These are phyloP conservation scores for Drosophila imparisetae DNA, from an alignment of 2,888 invertebrate species.

Conservation along the genomic window DNA sequence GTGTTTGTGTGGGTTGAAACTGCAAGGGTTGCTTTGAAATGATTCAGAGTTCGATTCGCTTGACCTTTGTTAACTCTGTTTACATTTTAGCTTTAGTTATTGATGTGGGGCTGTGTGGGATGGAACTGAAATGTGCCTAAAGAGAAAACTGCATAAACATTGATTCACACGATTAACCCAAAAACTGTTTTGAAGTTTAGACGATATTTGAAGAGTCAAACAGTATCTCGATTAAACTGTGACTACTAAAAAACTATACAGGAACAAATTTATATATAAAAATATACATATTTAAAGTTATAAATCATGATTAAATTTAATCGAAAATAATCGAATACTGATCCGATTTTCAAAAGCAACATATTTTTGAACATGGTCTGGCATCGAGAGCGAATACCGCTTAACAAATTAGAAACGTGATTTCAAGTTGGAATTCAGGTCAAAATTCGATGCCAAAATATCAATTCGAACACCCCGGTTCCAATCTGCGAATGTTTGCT, in stretches of 20 bases:
- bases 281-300: background rate
- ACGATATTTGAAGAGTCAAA: background rate
- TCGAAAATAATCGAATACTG: background rate
- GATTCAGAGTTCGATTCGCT: slow-evolving; percentile 26
- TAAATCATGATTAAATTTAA: background rate
- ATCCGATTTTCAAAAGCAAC: background rate
- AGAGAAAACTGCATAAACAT: background rate
- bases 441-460: background rate
- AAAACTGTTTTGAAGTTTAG: background rate
- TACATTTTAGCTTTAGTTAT: slow-evolving; percentile 59
- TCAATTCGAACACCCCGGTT: background rate
- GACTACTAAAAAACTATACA: background rate
- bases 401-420: background rate
- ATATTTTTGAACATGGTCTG: background rate
- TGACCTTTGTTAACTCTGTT: slow-evolving; percentile 67
- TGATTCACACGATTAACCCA: background rate
- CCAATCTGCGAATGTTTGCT: slow-evolving; percentile 5
- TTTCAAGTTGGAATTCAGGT: background rate
- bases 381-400: background rate
- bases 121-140: background rate
- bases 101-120: slow-evolving; percentile 6
- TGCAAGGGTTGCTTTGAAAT: slow-evolving; percentile 54
- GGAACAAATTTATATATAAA: background rate
- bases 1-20: slow-evolving; percentile 22
- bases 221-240: background rate